These are phyloP conservation scores for Drosophila dives DNA, from an alignment of 2,888 invertebrate genomes.

Conservation along the genomic window DNA sequence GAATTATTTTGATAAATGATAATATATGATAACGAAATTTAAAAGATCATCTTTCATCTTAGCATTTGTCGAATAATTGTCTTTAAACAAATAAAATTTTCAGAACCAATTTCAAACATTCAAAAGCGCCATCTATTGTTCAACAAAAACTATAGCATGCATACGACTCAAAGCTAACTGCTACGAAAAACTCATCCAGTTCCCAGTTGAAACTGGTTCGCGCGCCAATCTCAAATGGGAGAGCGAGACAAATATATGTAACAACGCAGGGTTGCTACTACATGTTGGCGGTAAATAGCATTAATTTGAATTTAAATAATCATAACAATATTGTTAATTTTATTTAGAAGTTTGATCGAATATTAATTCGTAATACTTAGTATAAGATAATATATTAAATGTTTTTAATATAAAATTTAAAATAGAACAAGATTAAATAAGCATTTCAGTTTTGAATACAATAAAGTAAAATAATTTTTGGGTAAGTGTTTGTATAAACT, in stretches of 20 bases:
- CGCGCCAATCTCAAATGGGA: too few species aligned
- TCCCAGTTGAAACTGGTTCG: neutral
- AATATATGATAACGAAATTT: too few species aligned
- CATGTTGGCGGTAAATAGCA: neutral
- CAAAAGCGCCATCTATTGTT: constrained; percentile 12
- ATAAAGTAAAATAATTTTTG: constrained; percentile 23
- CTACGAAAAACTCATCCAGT: constrained; percentile 1
- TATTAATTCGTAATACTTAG: neutral
- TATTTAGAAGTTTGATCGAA: neutral
- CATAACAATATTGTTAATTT: neutral
- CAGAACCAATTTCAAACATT: neutral
- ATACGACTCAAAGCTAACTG: constrained; percentile 15
- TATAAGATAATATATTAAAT: neutral
- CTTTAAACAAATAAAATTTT: neutral
- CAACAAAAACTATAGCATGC: fast-evolving
- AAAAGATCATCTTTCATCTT: neutral
- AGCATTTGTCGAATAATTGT: neutral
- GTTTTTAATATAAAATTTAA: neutral
- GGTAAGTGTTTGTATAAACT: constrained; percentile 8
- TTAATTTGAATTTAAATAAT: neutral
- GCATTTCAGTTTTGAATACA: neutral
- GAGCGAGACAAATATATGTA: constrained; percentile 23
- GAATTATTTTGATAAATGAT: neutral
- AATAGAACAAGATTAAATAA: neutral
- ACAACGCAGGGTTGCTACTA: neutral